Evolutionary conservation across 2,113 vertebrate species (phyloP).

Genomic region (Brienomyrus brachyistius): DNA sequence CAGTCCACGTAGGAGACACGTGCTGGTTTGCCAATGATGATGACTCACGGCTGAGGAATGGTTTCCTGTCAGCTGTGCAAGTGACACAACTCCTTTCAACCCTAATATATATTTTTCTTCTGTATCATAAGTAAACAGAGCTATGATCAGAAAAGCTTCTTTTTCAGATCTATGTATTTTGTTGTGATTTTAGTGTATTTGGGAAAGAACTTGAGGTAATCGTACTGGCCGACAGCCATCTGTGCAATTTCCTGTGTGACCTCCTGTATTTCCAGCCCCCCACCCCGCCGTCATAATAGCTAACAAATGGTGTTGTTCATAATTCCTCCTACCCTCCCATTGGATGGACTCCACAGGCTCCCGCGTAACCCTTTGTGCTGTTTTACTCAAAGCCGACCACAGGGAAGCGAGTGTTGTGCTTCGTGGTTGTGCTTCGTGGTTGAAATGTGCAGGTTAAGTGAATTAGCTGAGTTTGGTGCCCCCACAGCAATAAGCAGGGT

Average conservation of each 20-base stretch:
- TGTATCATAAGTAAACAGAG: background rate
- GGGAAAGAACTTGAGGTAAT: background rate
- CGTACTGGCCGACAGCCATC: background rate
- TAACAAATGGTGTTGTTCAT: constrained; percentile 6
- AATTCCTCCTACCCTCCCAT: background rate
- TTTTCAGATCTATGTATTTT: background rate
- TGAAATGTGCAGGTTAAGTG: background rate
- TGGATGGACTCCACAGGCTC: background rate
- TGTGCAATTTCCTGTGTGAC: background rate
- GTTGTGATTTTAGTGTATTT: background rate
- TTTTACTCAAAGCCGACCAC: background rate
- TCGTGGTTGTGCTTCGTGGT: background rate
- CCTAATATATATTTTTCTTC: background rate
- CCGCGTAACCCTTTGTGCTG: background rate
- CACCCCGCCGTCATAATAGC: background rate
- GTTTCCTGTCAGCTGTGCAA: background rate
- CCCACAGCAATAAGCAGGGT: background rate
- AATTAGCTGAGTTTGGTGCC: background rate
- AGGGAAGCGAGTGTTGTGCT: background rate
- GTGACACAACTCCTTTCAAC: background rate
- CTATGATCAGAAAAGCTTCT: background rate
- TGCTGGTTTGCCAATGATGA: background rate
- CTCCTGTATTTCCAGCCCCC: background rate
- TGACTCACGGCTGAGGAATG: background rate
- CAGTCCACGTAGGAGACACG: background rate